Evolutionary conservation across 2,113 vertebrate genomes (phyloP).

Genomic region (Pluvianellus socialis): DNA sequence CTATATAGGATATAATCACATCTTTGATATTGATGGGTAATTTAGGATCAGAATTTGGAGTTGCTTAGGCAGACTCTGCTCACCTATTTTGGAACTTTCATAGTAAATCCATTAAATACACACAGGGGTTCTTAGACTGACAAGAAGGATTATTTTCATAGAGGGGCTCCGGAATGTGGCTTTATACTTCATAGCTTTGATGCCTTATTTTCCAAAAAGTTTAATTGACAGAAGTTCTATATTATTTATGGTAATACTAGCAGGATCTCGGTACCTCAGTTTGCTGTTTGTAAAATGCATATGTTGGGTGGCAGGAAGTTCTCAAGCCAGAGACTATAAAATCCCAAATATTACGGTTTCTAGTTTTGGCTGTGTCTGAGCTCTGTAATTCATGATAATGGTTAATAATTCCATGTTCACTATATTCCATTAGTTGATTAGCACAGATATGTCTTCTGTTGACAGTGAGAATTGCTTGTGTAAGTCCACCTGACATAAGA

Average conservation of each 20-base stretch:
- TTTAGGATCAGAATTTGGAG: neutral
- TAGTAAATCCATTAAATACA: neutral
- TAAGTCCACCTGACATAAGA: neutral
- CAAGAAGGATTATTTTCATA: neutral
- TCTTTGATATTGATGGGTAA: neutral
- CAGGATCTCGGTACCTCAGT: neutral
- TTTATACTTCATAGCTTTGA: neutral
- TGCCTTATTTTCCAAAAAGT: neutral
- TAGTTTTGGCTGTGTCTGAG: neutral
- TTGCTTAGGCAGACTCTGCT: neutral
- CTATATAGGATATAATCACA: neutral
- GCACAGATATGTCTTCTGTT: neutral
- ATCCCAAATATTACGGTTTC: neutral
- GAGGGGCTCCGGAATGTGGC: accelerated
- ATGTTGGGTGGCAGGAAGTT: neutral
- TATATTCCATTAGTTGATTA: neutral
- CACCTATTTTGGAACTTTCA: neutral
- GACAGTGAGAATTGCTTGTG: neutral
- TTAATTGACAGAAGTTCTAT: neutral
- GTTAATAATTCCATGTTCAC: neutral
- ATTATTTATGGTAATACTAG: neutral
- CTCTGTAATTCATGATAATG: neutral
- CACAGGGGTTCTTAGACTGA: neutral
- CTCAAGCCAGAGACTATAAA: neutral
- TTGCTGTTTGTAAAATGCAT: neutral